Evolutionary conservation across 2,888 invertebrate species (phyloP).

Genomic region (Heliconius hortense): DNA sequence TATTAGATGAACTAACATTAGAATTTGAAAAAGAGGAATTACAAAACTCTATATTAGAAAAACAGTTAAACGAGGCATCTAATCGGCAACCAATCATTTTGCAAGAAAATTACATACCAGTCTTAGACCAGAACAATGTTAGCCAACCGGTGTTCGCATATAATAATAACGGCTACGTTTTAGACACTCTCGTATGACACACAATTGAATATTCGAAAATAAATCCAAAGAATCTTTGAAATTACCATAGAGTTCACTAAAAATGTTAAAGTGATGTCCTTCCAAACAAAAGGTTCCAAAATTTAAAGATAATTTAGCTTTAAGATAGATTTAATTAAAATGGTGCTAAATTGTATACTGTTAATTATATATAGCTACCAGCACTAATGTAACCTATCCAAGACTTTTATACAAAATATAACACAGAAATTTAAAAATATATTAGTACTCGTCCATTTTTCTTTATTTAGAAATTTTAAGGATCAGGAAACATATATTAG

Average conservation of each 20-base stretch:
- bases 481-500: too few relatives aligned
- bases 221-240: conserved; percentile 60
- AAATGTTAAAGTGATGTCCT: conserved; percentile 44
- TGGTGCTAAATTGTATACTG: conserved; percentile 50
- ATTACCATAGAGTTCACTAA: conserved; percentile 53
- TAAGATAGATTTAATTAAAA: conserved; percentile 39
- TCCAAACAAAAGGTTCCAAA: conserved; percentile 49
- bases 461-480: too few relatives aligned
- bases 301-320: conserved; percentile 41
- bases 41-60: conserved; percentile 76
- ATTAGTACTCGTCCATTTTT: neutral
- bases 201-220: conserved; percentile 46
- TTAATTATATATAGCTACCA: neutral
- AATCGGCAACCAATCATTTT: conserved; percentile 73
- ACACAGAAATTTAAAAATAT: neutral
- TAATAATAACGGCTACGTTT: conserved; percentile 59
- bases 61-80: conserved; percentile 71
- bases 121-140: conserved; percentile 62
- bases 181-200: conserved; percentile 78
- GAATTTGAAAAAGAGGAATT: conserved; percentile 78
- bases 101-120: conserved; percentile 75
- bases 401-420: neutral
- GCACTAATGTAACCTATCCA: neutral
- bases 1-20: conserved; percentile 78
- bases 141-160: conserved; percentile 49